phyloP scores from a whole-genome alignment of 2,113 vertebrate genomes.

The Leptocoma aspasia region DNA sequence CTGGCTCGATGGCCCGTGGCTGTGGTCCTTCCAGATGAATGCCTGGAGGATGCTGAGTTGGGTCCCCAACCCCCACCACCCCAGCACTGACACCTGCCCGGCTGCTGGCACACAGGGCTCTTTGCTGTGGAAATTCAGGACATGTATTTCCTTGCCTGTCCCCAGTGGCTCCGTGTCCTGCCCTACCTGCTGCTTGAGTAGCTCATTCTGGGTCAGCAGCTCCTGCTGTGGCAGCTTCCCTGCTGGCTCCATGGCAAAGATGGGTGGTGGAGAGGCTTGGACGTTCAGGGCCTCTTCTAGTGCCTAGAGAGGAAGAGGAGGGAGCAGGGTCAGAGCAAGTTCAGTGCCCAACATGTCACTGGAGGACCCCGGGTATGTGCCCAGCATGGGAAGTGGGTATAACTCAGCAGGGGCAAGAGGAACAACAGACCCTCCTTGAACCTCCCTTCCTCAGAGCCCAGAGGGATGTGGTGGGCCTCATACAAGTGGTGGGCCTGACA shows the following conservation, averaged over 20 bases:
- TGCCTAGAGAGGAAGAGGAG: constrained; percentile 71
- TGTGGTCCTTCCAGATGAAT: neutral
- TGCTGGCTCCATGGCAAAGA: constrained; percentile 71
- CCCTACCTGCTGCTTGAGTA: constrained; percentile 86
- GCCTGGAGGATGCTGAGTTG: neutral
- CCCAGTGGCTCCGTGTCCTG: accelerated
- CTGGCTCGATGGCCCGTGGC: accelerated
- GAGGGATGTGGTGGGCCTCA: neutral
- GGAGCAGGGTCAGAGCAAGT: neutral
- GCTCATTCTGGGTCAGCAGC: constrained; percentile 89
- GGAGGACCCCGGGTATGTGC: accelerated
- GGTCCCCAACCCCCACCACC: accelerated
- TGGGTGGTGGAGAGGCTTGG: constrained; percentile 79
- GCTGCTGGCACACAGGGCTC: neutral
- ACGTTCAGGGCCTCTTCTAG: constrained; percentile 91
- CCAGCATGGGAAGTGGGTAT: accelerated
- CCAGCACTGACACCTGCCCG: neutral
- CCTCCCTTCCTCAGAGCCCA: neutral
- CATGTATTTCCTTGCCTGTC: neutral
- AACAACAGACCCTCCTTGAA: neutral
- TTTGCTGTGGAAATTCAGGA: neutral
- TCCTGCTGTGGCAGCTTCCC: constrained; percentile 84
- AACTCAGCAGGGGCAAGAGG: neutral
- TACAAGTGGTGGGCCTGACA: neutral
- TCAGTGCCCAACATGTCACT: neutral